Conservation (phyloP, 2,797 vertebrate species). For the Spea hammondii region DNA sequence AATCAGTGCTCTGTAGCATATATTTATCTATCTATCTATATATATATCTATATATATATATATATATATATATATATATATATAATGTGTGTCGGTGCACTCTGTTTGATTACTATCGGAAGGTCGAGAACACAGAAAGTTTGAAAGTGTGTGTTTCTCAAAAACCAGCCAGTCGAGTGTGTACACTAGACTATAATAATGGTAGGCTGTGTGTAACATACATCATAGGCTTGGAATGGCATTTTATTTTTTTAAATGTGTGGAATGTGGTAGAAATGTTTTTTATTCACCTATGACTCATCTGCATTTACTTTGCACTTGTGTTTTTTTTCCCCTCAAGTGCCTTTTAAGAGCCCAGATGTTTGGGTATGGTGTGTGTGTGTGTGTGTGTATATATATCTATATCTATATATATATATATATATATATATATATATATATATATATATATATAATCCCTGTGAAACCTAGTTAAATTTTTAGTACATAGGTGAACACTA, state of each 20-base stretch:
- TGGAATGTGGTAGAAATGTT: constrained; percentile 34
- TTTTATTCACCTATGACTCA: constrained; percentile 26
- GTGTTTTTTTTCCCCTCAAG: neutral
- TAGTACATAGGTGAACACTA: too few relatives aligned
- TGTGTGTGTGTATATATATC: too few relatives aligned
- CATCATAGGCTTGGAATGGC: constrained; percentile 33
- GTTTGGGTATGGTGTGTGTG: too few relatives aligned
- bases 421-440: too few relatives aligned
- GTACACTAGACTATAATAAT: constrained; percentile 1
- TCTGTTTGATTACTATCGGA: neutral
- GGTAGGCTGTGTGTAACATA: neutral
- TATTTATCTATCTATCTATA: neutral
- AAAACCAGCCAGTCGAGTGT: neutral
- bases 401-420: too few relatives aligned
- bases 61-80: too few relatives aligned
- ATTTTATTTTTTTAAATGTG: constrained; percentile 12
- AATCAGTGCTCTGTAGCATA: neutral
- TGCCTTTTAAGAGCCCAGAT: too few relatives aligned
- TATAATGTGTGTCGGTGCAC: too few relatives aligned
- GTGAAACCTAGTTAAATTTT: too few relatives aligned
- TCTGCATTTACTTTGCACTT: constrained; percentile 8
- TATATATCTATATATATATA: too few relatives aligned
- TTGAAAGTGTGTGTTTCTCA: neutral
- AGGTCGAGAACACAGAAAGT: neutral
- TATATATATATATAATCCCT: too few relatives aligned